These are phyloP conservation scores for Alitta virens DNA, from an alignment of 2,888 invertebrate genomes.

Conservation along the genomic window DNA sequence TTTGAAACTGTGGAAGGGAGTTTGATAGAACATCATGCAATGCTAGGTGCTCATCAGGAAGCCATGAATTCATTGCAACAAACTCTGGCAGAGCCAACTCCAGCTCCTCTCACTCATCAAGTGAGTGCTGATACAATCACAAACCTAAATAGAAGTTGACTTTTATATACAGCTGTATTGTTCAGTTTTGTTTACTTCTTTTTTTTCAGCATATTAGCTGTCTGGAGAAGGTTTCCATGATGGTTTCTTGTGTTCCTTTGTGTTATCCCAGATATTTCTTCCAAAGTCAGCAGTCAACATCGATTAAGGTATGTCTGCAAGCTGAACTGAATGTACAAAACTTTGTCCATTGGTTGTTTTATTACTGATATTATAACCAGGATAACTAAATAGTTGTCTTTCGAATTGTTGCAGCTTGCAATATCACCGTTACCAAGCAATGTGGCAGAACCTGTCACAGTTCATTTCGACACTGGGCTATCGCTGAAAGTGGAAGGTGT, in stretches of 20 bases:
- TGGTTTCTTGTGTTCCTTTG: slow-evolving; percentile 49
- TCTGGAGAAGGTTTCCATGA: neutral
- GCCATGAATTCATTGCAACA: neutral
- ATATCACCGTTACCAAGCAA: slow-evolving; percentile 78
- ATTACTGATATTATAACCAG: too few relatives aligned
- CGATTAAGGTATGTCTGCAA: slow-evolving; percentile 64
- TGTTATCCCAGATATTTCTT: slow-evolving; percentile 78
- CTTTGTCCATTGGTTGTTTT: too few relatives aligned
- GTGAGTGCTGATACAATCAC: too few relatives aligned
- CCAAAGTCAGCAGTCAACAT: slow-evolving; percentile 80
- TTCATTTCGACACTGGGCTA: slow-evolving; percentile 78
- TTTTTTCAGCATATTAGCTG: neutral
- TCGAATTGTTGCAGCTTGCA: slow-evolving; percentile 61
- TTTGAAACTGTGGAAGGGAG: neutral
- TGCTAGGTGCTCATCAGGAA: neutral
- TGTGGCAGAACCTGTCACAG: slow-evolving; percentile 78
- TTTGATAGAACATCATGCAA: neutral
- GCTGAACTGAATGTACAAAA: too few relatives aligned
- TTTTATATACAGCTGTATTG: too few relatives aligned
- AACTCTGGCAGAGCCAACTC: too few relatives aligned
- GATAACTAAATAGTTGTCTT: too few relatives aligned
- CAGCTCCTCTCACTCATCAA: too few relatives aligned
- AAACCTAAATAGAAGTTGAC: too few relatives aligned
- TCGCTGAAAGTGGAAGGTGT: slow-evolving; percentile 94
- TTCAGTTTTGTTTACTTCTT: too few relatives aligned